Base-by-base conservation (phyloP, 2,797 vertebrate genomes). In the Cyclura pinguis region DNA sequence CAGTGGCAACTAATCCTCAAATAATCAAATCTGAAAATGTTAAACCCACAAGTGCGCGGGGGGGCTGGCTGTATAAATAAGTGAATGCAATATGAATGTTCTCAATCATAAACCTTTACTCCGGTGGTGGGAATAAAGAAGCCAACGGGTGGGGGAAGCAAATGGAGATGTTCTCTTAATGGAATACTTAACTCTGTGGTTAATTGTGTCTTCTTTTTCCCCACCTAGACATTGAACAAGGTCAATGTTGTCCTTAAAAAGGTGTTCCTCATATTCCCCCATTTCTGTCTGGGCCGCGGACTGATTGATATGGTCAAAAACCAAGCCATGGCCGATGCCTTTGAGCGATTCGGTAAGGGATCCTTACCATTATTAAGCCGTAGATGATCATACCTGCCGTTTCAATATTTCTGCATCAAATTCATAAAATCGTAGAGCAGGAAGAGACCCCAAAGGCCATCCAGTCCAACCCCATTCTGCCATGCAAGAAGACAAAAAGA, bases 251-350 rank as follows among this genome's bases (percentile, higher is more conserved):
- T 98, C 95, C 95, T 99, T 92, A 99, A 99, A 96, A 98, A 97
- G n/a, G 97, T 98, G 88, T 99, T 99, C 94, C 98, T 99, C 59
- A 92, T 99, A 94, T 99, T 99, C 95, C 98, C 99, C 27, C 98
- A 99, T 95, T 99, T 99, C 97, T 99, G 99, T 95, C 95, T 99
- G 95, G 99, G 98, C 88, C 97, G 98, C 88, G 98, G 98, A 35
- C 98, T 99, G 92, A 99, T 99, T 0, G 98, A 99, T 96, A 98
- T 99, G 98, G 98, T 98, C 83, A 98, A 98, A 94, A 99, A 99
- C 97, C 98, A 99, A 96, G 98, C 98, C 1, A 97, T 98, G 97
- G 97, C 97, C 0, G 98, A 99, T 0, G 98, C 98, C 59, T 98
- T 99, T 0, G 97, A 98, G 96, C 97, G 98, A 89, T 97, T 99